Evolutionary conservation across 2,888 invertebrate species (phyloP).

Genomic region (Rhorus exstirpatorius): DNA sequence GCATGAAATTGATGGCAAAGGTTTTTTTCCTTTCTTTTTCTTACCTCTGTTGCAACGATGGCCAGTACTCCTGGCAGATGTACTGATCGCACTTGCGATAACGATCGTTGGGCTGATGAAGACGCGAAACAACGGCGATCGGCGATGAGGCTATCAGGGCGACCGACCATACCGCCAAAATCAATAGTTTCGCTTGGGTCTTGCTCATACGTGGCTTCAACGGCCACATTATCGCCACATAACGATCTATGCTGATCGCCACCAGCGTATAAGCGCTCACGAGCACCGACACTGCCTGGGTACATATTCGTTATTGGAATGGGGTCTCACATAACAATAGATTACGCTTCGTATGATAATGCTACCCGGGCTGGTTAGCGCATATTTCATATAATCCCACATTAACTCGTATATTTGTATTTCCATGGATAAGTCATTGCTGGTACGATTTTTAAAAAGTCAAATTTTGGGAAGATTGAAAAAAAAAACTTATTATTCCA

Average conservation of each 20-base stretch:
- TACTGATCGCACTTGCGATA: constrained; percentile 90
- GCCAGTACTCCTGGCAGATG: constrained; percentile 91
- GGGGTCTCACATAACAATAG: neutral
- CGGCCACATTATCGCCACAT: constrained; percentile 96
- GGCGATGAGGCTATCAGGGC: constrained; percentile 94
- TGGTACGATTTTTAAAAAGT: no score
- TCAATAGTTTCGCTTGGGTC: constrained; percentile 90
- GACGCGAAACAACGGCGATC: constrained; percentile 91
- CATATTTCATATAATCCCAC: no score
- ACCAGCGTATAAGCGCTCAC: constrained; percentile 96
- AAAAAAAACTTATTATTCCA: no score
- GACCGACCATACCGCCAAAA: constrained; percentile 91
- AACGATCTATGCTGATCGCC: constrained; percentile 96
- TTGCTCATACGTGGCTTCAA: constrained; percentile 93
- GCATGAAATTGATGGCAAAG: neutral
- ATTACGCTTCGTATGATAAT: neutral
- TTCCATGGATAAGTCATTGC: no score
- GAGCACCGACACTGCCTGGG: constrained; percentile 91
- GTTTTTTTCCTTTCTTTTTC: no score
- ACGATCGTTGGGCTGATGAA: constrained; percentile 89
- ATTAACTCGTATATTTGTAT: no score
- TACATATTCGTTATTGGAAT: neutral
- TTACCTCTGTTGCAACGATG: constrained; percentile 87
- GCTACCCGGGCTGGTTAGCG: neutral
- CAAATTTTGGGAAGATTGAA: no score